phyloP scores from a whole-genome alignment of 2,113 vertebrate species.

The Cheirogaleus medius region DNA sequence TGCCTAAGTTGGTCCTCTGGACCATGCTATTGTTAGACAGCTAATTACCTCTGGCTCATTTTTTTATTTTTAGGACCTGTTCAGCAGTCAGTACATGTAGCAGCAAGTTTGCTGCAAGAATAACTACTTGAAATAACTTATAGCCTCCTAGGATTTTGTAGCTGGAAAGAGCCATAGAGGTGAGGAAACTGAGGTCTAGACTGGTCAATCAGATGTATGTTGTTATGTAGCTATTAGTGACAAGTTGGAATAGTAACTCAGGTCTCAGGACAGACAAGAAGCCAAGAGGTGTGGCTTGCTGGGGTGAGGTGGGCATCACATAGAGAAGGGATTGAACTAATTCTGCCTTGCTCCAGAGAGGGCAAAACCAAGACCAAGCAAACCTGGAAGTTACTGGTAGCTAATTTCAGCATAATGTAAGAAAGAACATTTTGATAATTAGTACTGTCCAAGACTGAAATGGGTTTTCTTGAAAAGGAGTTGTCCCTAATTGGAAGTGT shows the following conservation, averaged over 20 bases:
- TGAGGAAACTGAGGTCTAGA: neutral
- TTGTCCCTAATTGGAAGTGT: neutral
- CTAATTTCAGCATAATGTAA: neutral
- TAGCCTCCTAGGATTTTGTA: neutral
- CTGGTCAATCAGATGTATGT: neutral
- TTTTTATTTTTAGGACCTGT: neutral
- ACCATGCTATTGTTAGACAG: neutral
- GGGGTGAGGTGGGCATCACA: neutral
- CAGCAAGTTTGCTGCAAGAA: neutral
- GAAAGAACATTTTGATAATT: neutral
- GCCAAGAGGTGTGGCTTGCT: neutral
- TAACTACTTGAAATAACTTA: neutral
- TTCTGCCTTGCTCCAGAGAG: neutral
- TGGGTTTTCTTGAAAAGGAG: constrained; percentile 5
- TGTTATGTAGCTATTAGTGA: neutral
- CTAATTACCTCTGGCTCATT: neutral
- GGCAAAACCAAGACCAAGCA: neutral
- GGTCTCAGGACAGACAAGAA: neutral
- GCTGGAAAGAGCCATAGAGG: neutral
- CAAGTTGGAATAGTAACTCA: neutral
- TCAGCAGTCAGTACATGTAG: neutral
- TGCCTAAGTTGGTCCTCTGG: neutral
- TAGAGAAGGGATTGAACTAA: neutral
- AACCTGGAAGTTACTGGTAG: neutral
- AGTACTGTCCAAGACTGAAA: neutral